Base-by-base conservation (phyloP, 2,797 vertebrate genomes). In the Allobates femoralis region DNA sequence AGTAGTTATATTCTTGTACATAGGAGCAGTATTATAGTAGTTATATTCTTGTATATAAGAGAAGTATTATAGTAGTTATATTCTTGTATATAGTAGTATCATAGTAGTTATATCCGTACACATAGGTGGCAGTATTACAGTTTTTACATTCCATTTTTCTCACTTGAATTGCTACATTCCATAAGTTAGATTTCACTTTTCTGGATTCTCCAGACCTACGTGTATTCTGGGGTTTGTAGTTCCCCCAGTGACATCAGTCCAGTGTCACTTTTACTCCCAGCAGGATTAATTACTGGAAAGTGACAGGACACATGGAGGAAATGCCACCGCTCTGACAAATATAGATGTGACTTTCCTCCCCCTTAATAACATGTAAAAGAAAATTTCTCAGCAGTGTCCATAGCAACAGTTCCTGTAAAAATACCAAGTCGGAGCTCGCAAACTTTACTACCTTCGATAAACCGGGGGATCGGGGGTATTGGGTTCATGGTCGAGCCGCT, bases 291-390 rank as follows among this genome's bases (percentile, higher is more conserved):
- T 71, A 58, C 75, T 18, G 5, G 6, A 26, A 46, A 37, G 81
- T 83, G 81, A 73, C 32, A 58, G 62, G 64, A 53, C 21, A 71
- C 16, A 51, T 0, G 16, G 26, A 12, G 74, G 50, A 76, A 30
- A 53, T 26, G 67, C 81, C 81, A 73, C 51, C 81, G 56, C 37
- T 73, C 78, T 64, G 69, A 67, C 32, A 67, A 58, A 77, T 67
- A 82, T 46, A 81, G 58, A 86, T 86, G 79, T 58, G 79, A 66
- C 34, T 71, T 32, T 26, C 53, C 80, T 77, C 73, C 26, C 74
- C 12, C n/a, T 76, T 28, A 81, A 84, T 64, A 26, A 90, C 89
- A 85, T 90, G 85, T 74, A 37, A 19, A n/a, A n/a, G 66, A 21
- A 67, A 79, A 74, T 73, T 23, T 58, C 37, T 51, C 55, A 8